Base-by-base conservation (phyloP, 92 coral and sea anemone species). In the Heteractis magnifica region DNA sequence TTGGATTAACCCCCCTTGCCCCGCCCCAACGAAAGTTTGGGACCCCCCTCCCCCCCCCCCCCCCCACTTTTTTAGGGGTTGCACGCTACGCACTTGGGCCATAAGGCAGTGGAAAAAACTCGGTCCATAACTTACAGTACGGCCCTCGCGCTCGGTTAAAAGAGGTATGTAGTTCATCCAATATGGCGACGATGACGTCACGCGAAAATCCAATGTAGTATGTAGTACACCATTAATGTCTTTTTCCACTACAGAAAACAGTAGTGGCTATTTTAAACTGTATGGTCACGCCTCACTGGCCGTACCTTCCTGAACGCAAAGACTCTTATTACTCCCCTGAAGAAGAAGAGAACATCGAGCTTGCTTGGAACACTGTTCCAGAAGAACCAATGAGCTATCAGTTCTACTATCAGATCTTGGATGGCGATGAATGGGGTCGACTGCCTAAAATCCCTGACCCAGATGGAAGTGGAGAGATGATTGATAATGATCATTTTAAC, bases 201-300 rank as follows among this genome's bases (percentile, higher is more conserved):
- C 65, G 13, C 16, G 18, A n/a, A 58, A 12, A 58, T 58, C 16
- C 4, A 59, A 59, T 59, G 16, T n/a, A 8, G 13, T 8, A 59
- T 59, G 16, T n/a, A 8, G 13, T 8, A 19, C 9, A 70, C 26
- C 75, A 6, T 20, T 20, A 6, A 52, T 59, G 19, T 79, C 53
- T 44, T 88, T 4, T 41, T 49, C 49, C 41, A 49, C 41, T 71
- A n/a, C 77, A 94, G 98, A 94, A 94, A 90, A 94, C 95, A 14
- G 95, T 94, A 21, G 93, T 92, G 8, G 98, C 98, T 7, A 89
- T 94, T 18, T 77, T 94, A 10, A 93, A 94, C 85, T 89, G 94
- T 80, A 88, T 94, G 92, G 87, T 94, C 41, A 90, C 88, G 48
- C 98, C 98, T 8, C 92, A 92, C 92, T 94, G 95, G 95, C 95